Evolutionary conservation across 2,888 invertebrate genomes (phyloP).

Genomic region (Mechanitis messenoides): DNA sequence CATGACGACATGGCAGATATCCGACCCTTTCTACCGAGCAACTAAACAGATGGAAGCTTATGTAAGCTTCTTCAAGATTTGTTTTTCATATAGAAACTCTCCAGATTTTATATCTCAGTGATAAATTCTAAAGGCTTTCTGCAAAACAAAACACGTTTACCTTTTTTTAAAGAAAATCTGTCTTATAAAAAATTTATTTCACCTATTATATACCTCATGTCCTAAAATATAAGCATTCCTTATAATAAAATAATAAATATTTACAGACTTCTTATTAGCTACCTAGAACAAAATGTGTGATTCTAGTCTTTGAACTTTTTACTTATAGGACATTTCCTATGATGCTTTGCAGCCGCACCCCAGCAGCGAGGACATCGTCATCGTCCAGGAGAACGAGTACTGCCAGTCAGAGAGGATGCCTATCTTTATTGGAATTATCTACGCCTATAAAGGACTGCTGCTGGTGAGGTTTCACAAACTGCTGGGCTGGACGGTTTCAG

Average conservation of each 20-base stretch:
- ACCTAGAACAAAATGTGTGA: too few species aligned
- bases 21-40: slow-evolving; percentile 95
- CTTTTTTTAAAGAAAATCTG: too few species aligned
- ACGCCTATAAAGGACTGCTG: slow-evolving; percentile 97
- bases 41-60: slow-evolving; percentile 93
- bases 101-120: too few species aligned
- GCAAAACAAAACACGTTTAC: too few species aligned
- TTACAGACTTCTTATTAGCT: too few species aligned
- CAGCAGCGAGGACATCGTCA: slow-evolving; percentile 92
- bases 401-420: slow-evolving; percentile 97
- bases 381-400: slow-evolving; percentile 96
- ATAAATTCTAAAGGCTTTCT: too few species aligned
- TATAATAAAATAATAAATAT: too few species aligned
- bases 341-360: slow-evolving; percentile 84
- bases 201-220: too few species aligned
- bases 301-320: not conserved
- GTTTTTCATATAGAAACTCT: not conserved
- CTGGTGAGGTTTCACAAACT: slow-evolving; percentile 79
- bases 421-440: slow-evolving; percentile 95
- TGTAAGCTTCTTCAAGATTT: slow-evolving; percentile 75
- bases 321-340: not conserved
- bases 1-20: slow-evolving; percentile 97
- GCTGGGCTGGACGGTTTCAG: too few species aligned
- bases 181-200: too few species aligned
- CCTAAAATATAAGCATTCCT: too few species aligned